phyloP scores from a whole-genome alignment of 2,797 vertebrate genomes.

The Mycteria americana region DNA sequence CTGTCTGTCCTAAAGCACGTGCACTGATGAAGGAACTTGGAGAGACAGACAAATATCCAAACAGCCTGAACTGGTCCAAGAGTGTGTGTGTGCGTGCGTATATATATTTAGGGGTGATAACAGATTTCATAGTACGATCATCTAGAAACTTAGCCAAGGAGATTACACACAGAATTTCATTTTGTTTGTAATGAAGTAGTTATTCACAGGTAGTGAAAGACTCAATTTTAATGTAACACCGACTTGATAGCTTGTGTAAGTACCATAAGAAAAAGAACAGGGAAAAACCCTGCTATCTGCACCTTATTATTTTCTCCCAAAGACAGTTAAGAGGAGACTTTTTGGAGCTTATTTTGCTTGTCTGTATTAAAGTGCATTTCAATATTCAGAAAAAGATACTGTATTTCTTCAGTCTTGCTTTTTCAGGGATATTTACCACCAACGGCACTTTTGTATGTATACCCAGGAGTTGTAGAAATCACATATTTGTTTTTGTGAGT shows the following conservation, averaged over 20 bases:
- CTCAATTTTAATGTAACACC: background rate
- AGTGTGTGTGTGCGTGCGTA: background rate
- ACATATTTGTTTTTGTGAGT: conserved; percentile 9
- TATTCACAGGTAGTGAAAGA: background rate
- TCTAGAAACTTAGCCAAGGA: background rate
- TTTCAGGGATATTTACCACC: background rate
- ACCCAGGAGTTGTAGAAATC: background rate
- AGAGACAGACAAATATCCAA: background rate
- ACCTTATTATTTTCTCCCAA: background rate
- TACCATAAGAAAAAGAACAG: background rate
- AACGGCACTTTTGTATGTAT: background rate
- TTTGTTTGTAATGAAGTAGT: background rate
- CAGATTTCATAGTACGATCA: background rate
- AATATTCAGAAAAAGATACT: background rate
- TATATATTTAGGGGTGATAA: background rate
- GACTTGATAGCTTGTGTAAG: background rate
- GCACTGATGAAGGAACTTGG: background rate
- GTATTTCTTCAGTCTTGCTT: background rate
- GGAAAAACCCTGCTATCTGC: rapidly evolving
- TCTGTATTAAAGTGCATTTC: background rate
- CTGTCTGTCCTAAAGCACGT: background rate
- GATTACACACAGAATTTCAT: background rate
- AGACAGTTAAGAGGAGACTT: background rate
- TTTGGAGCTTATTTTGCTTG: background rate
- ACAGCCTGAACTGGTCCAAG: background rate